phyloP scores from a whole-genome alignment of 2,797 vertebrate species.

The Acrocephalus scirpaceus region DNA sequence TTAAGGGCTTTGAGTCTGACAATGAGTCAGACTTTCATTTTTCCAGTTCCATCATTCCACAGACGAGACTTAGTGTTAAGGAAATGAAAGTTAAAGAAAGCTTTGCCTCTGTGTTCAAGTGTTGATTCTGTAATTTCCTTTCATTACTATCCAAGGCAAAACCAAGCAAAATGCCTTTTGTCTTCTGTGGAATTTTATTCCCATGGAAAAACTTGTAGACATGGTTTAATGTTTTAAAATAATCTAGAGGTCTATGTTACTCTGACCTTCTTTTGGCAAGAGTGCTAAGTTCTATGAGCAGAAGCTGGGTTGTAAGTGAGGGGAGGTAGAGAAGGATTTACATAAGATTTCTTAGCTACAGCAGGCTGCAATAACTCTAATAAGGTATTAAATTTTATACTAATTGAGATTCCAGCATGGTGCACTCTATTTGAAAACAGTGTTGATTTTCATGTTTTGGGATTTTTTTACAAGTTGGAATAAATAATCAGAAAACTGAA shows the following conservation, averaged over 20 bases:
- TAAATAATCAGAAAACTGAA: neutral
- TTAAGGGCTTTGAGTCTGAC: slow-evolving; percentile 1
- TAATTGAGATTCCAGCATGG: neutral
- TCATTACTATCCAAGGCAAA: slow-evolving; percentile 2
- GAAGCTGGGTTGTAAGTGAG: neutral
- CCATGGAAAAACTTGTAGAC: neutral
- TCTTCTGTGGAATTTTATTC: neutral
- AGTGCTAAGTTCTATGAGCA: neutral
- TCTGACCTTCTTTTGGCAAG: neutral
- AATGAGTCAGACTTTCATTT: slow-evolving; percentile 37
- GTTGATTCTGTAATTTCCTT: slow-evolving; percentile 26
- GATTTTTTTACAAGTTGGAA: neutral
- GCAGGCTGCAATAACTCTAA: neutral
- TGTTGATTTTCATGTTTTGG: neutral
- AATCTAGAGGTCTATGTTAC: neutral
- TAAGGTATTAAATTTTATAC: neutral
- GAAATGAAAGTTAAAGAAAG: neutral
- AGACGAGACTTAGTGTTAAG: slow-evolving; percentile 3
- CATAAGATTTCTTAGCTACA: neutral
- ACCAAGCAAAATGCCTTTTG: neutral
- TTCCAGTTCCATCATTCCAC: slow-evolving; percentile 8
- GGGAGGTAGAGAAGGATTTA: neutral
- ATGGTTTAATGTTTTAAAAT: neutral
- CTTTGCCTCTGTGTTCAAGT: neutral
- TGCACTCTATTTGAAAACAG: neutral